Conservation (phyloP, 2,888 invertebrate species). For the Phortica magna region DNA sequence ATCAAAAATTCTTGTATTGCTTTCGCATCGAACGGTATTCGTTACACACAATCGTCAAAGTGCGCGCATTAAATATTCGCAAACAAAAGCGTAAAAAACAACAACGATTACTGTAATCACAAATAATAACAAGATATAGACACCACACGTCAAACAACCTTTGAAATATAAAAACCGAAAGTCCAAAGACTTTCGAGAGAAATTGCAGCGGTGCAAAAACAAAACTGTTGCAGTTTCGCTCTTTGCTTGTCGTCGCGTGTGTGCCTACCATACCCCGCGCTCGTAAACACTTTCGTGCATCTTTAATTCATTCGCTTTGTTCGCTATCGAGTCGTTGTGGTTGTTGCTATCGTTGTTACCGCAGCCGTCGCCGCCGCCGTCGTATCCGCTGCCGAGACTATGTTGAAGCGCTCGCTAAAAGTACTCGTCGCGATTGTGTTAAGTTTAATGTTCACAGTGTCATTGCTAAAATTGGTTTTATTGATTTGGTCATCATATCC, state of each 20-base stretch:
- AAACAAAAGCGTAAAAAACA: not conserved
- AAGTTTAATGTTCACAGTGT: slow-evolving; percentile 79
- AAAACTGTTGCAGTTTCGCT: slow-evolving; percentile 40
- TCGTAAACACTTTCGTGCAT: not conserved
- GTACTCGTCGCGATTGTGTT: slow-evolving; percentile 78
- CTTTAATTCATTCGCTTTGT: not conserved
- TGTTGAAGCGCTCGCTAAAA: slow-evolving; percentile 77
- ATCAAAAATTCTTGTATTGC: not conserved
- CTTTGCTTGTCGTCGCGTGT: slow-evolving; percentile 15
- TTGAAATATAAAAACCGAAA: not conserved
- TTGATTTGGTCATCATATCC: slow-evolving; percentile 77
- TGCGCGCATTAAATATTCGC: slow-evolving; percentile 52
- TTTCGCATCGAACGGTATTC: not conserved
- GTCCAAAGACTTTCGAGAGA: not conserved
- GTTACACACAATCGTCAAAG: slow-evolving; percentile 33
- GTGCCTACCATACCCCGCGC: not conserved
- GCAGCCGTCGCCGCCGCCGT: not conserved
- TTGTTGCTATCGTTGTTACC: not conserved
- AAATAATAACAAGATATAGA: not conserved
- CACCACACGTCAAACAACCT: not conserved
- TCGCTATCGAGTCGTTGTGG: not conserved
- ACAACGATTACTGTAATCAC: not conserved
- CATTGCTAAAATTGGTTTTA: slow-evolving; percentile 78
- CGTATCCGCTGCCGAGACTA: slow-evolving; percentile 54
- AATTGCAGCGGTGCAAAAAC: not conserved